Conservation (phyloP, 2,113 vertebrate genomes). For the Aix galericulata region DNA sequence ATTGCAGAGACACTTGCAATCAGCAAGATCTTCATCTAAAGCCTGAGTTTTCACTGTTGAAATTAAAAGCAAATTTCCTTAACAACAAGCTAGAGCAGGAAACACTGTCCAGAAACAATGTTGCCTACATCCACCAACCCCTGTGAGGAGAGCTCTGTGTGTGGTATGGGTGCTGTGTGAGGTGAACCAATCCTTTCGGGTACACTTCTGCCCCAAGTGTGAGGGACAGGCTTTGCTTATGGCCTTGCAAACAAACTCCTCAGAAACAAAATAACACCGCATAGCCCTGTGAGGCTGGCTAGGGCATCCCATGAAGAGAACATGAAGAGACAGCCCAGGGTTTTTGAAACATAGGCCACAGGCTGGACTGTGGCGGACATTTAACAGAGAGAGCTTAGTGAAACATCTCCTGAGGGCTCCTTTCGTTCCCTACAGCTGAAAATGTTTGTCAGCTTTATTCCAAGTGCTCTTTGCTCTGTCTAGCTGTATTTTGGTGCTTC, state of each 20-base stretch:
- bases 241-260: not conserved
- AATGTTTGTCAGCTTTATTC: not conserved
- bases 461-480: not conserved
- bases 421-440: not conserved
- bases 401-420: not conserved
- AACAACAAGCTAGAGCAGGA: not conserved
- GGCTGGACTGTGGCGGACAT: not conserved
- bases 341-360: not conserved
- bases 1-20: not conserved
- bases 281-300: accelerated
- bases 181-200: accelerated
- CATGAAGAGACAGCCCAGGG: accelerated
- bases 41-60: not conserved
- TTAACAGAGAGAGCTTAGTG: not conserved
- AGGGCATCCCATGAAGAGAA: accelerated
- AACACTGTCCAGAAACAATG: not conserved
- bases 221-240: accelerated
- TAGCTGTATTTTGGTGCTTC: not conserved
- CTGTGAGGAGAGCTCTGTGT: accelerated
- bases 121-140: not conserved
- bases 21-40: not conserved
- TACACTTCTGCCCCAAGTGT: not conserved
- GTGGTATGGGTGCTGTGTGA: not conserved
- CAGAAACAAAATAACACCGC: not conserved
- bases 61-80: not conserved